A percentile compares a stretch with the other conserved stretches of the same genome.
Evolutionary conservation across 2,113 vertebrate genomes (phyloP).

Genomic region (Panurus biarmicus): DNA sequence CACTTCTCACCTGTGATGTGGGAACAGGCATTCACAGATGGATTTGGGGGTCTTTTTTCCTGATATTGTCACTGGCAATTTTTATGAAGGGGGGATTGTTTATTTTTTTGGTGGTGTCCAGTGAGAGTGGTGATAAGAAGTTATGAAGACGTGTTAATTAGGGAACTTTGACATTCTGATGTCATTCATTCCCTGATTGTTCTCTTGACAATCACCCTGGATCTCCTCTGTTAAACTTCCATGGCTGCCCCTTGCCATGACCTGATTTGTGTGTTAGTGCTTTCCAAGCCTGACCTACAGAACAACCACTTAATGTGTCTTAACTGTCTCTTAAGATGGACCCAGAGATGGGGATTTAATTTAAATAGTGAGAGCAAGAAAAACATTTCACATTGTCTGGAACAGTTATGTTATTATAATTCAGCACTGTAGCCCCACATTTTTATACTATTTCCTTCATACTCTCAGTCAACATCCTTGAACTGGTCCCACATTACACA

Average conservation of each 20-base stretch:
- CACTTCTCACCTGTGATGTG: not conserved
- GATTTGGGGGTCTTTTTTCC: not conserved
- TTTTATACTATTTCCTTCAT: not conserved
- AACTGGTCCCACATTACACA: not conserved
- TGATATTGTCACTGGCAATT: not conserved
- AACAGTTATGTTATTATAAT: not conserved
- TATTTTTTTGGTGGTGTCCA: not conserved
- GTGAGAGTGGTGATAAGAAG: not conserved
- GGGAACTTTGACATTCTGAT: not conserved
- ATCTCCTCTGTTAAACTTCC: not conserved
- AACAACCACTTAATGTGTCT: not conserved
- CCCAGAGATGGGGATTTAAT: not conserved
- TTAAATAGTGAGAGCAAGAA: not conserved
- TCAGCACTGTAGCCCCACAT: not conserved
- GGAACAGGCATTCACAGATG: not conserved
- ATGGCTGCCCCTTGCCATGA: not conserved
- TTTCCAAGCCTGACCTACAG: not conserved
- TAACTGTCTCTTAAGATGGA: not conserved
- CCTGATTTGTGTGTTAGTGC: no score
- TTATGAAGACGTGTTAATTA: not conserved
- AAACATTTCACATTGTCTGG: not conserved
- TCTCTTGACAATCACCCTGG: not conserved
- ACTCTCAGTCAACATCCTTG: fast-evolving
- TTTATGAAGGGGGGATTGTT: not conserved
- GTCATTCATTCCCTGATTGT: not conserved